phyloP scores from a whole-genome alignment of 37 sponge, comb jelly and placozoan species.

The Spongilla lacustris region DNA sequence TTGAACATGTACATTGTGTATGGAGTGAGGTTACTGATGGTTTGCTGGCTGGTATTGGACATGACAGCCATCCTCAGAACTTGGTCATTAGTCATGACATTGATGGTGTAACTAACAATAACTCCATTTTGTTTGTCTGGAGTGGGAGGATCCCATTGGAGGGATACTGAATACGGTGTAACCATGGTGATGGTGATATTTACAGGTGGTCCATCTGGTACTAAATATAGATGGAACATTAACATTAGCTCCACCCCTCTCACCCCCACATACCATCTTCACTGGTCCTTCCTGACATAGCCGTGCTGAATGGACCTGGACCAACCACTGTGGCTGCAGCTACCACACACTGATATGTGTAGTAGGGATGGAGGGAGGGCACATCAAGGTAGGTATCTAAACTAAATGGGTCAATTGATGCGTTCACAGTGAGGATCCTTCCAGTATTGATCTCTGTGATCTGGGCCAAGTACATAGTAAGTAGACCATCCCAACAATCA shows the following conservation, averaged over 20 bases:
- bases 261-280: slow-evolving; percentile 30
- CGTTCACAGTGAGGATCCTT: too few relatives aligned
- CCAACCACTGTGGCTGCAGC: slow-evolving; percentile 37
- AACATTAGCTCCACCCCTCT: background rate
- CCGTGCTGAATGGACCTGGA: slow-evolving; percentile 16
- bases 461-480: too few relatives aligned
- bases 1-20: too few relatives aligned
- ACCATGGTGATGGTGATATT: background rate
- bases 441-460: too few relatives aligned
- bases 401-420: too few relatives aligned
- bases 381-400: background rate
- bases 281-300: background rate
- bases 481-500: too few relatives aligned
- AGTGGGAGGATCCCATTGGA: slow-evolving; percentile 40
- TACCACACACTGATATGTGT: slow-evolving; percentile 9
- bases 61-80: background rate
- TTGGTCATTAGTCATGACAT: background rate
- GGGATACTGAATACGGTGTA: background rate
- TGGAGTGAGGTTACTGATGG: too few relatives aligned
- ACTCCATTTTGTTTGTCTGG: slow-evolving; percentile 26
- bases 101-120: slow-evolving; percentile 13
- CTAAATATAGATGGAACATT: slow-evolving; percentile 4
- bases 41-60: too few relatives aligned
- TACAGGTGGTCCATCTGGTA: slow-evolving; percentile 32
- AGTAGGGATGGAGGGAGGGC: slow-evolving; percentile 29